Evolutionary conservation across 2,113 vertebrate genomes (phyloP), one percentile per base, ranked within the genome.

Genomic region (Heloderma charlesbogerti): DNA sequence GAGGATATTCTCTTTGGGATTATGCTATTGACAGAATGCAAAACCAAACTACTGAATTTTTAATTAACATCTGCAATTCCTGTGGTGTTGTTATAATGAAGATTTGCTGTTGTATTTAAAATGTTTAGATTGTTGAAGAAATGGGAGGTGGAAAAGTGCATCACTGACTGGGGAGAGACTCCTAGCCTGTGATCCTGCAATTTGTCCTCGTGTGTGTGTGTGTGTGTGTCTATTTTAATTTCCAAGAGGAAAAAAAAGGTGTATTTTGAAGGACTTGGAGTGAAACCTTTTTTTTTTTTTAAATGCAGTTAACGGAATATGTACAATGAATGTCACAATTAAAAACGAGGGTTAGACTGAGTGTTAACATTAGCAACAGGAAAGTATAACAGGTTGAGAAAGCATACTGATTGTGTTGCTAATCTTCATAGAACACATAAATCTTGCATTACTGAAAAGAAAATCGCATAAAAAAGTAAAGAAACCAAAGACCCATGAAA

Each of bases 11-110:
- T 83, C 81, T 40, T n/a, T 63, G 54, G 81, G 81, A 63, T 83
- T 37, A 37, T 63, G 81, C 10, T 40, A 57, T 63, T 83, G 18
- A 83, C 81, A 83, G 54, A 83, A 83, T 83, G 81, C n/a, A 83
- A 25, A 63, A 83, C 81, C 54, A 63, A n/a, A 83, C 57, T 63
- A 40, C n/a, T 63, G 54, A 83, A 83, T 83, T 83, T 80, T 83
- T 83, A 63, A 83, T 83, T 83, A 83, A 83, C 81, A 83, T 54
- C 81, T 83, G 34, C 54, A 83, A 60, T 83, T 63, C 54, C 54
- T 83, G 54, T 10, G n/a, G 81, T 25, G n/a, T 20, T 83, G 34
- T 25, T 83, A 83, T 40, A 83, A 83, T 83, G 81, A 83, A 22
- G 37, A 63, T 83, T 63, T 63, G n/a, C n/a, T n/a, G 34, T 83